A percentile compares a stretch with the other conserved stretches of the same genome.
phyloP scores from a whole-genome alignment of 2,888 invertebrate species.

The Scaptomyza caliginosa region DNA sequence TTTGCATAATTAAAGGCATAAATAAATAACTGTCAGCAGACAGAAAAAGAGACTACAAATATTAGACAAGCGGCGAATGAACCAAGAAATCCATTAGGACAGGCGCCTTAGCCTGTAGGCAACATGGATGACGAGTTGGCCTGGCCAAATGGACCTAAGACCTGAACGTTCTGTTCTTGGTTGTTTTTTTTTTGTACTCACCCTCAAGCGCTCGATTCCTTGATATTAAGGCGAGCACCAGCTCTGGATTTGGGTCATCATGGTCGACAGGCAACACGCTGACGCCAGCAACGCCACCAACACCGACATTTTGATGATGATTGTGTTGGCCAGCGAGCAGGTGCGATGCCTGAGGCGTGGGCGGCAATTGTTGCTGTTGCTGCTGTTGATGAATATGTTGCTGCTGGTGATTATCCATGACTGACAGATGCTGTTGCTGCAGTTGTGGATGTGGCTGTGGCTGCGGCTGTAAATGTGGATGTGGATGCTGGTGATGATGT shows the following conservation, averaged over 20 bases:
- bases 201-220: slow-evolving; percentile 96
- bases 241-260: slow-evolving; percentile 91
- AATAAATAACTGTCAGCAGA: slow-evolving; percentile 50
- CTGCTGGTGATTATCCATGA: slow-evolving; percentile 74
- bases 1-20: slow-evolving; percentile 69
- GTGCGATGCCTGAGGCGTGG: slow-evolving; percentile 72
- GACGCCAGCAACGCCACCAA: slow-evolving; percentile 22
- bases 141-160: slow-evolving; percentile 10
- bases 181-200: slow-evolving; percentile 84
- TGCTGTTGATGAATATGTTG: slow-evolving; percentile 66
- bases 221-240: slow-evolving; percentile 92
- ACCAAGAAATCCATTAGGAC: slow-evolving; percentile 41
- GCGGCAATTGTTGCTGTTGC: slow-evolving; percentile 72
- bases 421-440: slow-evolving; percentile 67
- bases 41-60: slow-evolving; percentile 10
- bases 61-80: slow-evolving; percentile 17
- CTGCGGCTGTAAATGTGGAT: slow-evolving; percentile 29
- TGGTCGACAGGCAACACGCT: slow-evolving; percentile 67
- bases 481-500: slow-evolving; percentile 42
- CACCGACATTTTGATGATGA: slow-evolving; percentile 43
- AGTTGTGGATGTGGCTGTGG: slow-evolving; percentile 49
- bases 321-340: slow-evolving; percentile 65
- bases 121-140: slow-evolving; percentile 57
- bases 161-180: slow-evolving; percentile 12
- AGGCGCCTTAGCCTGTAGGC: slow-evolving; percentile 33